Percentiles rank a stretch among this genome's conserved stretches.
These are phyloP conservation scores for Tokudaia tokunoshimensis DNA, from an alignment of 2,797 vertebrate species.

Conservation along the genomic window DNA sequence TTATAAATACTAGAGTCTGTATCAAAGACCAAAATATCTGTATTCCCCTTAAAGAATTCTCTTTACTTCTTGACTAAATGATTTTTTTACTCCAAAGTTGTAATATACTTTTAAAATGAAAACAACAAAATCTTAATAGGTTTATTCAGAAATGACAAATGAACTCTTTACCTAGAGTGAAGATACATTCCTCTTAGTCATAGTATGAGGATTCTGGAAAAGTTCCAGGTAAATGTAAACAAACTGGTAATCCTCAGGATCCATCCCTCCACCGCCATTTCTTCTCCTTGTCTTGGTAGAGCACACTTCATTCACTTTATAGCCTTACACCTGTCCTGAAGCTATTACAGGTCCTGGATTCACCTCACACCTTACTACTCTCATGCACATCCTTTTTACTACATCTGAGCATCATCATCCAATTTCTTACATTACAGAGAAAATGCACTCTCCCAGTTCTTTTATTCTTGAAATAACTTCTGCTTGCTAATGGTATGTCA, in stretches of 20 bases:
- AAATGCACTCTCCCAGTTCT: not conserved
- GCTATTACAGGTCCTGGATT: not conserved
- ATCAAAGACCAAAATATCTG: constrained; percentile 33
- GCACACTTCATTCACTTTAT: not conserved
- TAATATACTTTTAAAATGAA: not conserved
- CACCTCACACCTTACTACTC: not conserved
- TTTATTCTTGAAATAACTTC: no score
- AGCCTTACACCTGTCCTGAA: not conserved
- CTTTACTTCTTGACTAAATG: not conserved
- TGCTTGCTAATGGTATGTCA: no score
- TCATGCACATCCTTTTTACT: not conserved
- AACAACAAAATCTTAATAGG: not conserved
- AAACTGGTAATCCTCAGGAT: not conserved
- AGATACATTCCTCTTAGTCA: not conserved
- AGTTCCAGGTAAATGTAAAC: not conserved
- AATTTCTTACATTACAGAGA: not conserved
- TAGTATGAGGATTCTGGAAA: not conserved
- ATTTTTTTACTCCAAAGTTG: not conserved
- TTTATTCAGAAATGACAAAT: not conserved
- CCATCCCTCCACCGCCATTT: not conserved
- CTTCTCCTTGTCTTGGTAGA: not conserved
- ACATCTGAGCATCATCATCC: not conserved
- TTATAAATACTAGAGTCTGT: not conserved
- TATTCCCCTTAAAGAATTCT: not conserved
- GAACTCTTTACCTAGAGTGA: not conserved